Evolutionary conservation across 2,113 vertebrate genomes (phyloP), one percentile per base, ranked within the genome.

Genomic region (Aegotheles bennettii): DNA sequence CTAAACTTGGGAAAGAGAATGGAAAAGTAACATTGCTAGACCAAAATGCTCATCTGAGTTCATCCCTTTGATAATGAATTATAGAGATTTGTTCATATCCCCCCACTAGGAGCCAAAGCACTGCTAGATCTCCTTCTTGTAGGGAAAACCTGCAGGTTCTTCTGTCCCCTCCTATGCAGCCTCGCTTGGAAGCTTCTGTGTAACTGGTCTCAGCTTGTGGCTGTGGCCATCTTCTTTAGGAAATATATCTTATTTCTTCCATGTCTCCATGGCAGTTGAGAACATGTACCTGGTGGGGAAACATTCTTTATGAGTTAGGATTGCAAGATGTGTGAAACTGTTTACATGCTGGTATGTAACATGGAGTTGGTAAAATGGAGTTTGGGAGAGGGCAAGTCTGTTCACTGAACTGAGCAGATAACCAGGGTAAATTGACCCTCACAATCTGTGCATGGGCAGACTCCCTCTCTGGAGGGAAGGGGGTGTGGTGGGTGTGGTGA

Each of bases 401-500:
- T n/a, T 80, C 31, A 67, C 10, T 73, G 35, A 73, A 45, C 28
- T 53, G 63, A 65, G 8, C 9, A 81, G 50, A 50, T 23, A 50
- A 36, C 17, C 5, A 20, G 16, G 7, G 40, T 36, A 86, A 71
- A 40, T 10, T 43, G 18, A 13, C 25, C 8, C 4, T 40, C 53
- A 31, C 28, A 40, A 9, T 54, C 17, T 56, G 7, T 61, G 70
- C 56, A 56, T 4, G 38, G 33, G 11, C 25, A 50, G 29, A 23
- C 7, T 64, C 20, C 25, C 17, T 35, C 14, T 67, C 11, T 24
- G 67, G 33, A 40, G 26, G 18, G 18, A 56, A 53, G 14, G 3
- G 4, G 6, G 13, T 11, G 13, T 26, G 9, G 8, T 5, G 3
- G 7, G 9, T 10, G 17, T 64, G 10, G 7, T 1, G 1, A 7